Conservation (phyloP, 2,888 invertebrate species). For the Chirona hameri region DNA sequence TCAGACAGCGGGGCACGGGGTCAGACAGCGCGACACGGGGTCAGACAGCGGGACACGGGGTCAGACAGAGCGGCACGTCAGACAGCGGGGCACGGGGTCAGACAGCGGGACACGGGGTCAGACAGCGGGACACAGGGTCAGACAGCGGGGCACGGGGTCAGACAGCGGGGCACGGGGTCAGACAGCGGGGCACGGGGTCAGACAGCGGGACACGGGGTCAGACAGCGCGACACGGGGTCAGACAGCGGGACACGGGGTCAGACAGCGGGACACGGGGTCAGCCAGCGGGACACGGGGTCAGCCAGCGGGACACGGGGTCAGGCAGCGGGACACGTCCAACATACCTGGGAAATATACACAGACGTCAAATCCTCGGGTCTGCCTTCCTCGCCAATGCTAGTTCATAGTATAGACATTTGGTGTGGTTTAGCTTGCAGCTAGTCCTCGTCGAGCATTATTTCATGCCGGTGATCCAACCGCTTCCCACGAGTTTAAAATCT, state of each 20-base stretch:
- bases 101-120: neutral
- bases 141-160: neutral
- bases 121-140: neutral
- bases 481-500: no score
- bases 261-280: neutral
- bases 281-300: neutral
- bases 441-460: no score
- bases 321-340: no score
- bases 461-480: no score
- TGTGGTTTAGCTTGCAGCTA: no score
- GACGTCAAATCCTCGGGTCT: no score
- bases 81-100: constrained; percentile 74
- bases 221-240: neutral
- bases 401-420: no score
- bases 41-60: neutral
- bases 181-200: neutral
- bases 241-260: constrained; percentile 32
- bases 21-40: neutral
- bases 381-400: no score
- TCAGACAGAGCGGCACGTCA: no score
- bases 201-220: neutral
- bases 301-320: no score
- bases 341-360: no score
- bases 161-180: no score
- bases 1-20: constrained; percentile 44